Base-by-base conservation (phyloP, 1,140 invertebrate genomes). In the Saccostrea echinata region DNA sequence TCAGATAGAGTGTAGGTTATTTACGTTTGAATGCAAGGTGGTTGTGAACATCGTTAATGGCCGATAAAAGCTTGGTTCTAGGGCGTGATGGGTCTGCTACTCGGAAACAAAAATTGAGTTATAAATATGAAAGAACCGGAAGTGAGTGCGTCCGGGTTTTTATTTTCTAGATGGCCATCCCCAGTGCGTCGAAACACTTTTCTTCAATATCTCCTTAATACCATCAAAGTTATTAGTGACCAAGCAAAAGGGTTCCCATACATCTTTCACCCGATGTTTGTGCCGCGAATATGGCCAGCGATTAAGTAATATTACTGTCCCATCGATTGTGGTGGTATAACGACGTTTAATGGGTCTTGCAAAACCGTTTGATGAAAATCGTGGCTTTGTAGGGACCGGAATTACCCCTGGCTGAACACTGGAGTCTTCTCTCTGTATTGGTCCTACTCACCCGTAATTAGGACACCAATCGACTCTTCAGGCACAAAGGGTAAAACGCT, bases 191-290 rank as follows among this genome's bases (percentile, higher is more conserved):
- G 68, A 27, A 76, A 76, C 68, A 76, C 27, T 76, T 33, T 30
- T 30, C 27, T 76, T 76, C 68, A 76, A 76, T 76, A 76, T 76
- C 24, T 76, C 27, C 30, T 33, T 76, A 76, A 76, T 76, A 76
- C 27, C 30, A 30, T 33, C 27, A 33, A 27, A 76, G 24, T 76
- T 76, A 76, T 76, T 76, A 30, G 68, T 76, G 68, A 76, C 68
- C 68, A 64, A 21, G 24, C 57, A 64, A 64, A 64, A 64, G 43
- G 24, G 68, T 24, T 18, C 68, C 68, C 27, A 76, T 76, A 30
- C 27, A 76, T 33, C 18, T 64, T 64, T 64, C n/a, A 64, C 57
- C 57, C 57, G 57, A 64, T 64, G 57, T 64, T 64, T n/a, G 57
- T 21, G 21, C 68, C 24, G 30, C 9, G 68, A 76, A 33, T 76